Conservation (phyloP, 1,140 invertebrate genomes). For the Drosophila varians region DNA sequence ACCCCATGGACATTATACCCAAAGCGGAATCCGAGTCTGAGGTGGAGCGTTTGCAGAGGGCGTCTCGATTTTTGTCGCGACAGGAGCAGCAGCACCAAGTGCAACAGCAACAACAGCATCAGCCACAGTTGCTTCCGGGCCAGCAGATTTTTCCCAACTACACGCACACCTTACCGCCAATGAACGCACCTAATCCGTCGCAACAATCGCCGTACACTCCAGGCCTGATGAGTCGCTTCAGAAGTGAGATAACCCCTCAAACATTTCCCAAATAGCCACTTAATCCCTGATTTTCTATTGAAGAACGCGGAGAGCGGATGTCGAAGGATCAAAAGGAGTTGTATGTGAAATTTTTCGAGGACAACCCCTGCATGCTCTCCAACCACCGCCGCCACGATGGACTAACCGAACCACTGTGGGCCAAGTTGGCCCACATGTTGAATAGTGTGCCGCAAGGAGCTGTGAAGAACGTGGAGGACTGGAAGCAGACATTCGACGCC, state of each 20-base stretch:
- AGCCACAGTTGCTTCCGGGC: constrained; percentile 56
- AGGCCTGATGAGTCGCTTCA: constrained; percentile 74
- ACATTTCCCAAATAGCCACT: neutral
- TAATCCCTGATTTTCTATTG: constrained; percentile 9
- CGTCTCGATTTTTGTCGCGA: constrained; percentile 55
- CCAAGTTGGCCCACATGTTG: constrained; percentile 66
- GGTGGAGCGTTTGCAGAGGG: constrained; percentile 52
- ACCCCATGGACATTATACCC: constrained; percentile 77
- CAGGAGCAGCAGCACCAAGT: constrained; percentile 60
- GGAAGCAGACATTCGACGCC: constrained; percentile 79
- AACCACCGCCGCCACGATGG: constrained; percentile 75
- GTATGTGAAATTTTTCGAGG: constrained; percentile 80
- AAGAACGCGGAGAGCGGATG: constrained; percentile 78
- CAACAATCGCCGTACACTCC: constrained; percentile 69
- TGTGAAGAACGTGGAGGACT: constrained; percentile 80
- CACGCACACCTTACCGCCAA: constrained; percentile 61
- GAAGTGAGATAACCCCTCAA: constrained; percentile 58
- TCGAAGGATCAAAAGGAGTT: constrained; percentile 80
- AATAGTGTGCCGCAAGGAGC: constrained; percentile 79
- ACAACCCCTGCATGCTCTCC: constrained; percentile 79
- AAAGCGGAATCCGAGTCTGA: constrained; percentile 72
- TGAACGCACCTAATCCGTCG: constrained; percentile 53
- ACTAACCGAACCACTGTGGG: constrained; percentile 73
- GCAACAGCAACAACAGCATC: constrained; percentile 55
- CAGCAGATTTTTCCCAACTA: constrained; percentile 69